Percentiles rank a stretch among this genome's conserved stretches.
Evolutionary conservation across 2,797 vertebrate species (phyloP).

Genomic region (Phyllotis vaccarum): DNA sequence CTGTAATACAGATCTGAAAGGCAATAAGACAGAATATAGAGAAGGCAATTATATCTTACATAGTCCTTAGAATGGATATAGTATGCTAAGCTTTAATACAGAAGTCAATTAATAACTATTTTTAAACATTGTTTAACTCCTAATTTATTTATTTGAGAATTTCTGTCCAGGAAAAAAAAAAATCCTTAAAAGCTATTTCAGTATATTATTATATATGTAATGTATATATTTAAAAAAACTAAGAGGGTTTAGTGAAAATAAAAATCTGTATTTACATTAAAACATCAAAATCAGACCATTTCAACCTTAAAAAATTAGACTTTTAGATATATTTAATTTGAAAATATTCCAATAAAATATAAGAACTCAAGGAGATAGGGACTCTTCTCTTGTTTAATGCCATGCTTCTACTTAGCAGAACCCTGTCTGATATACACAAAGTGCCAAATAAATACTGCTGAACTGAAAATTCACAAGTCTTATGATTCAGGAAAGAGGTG

Average conservation of each 20-base stretch:
- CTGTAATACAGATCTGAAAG: constrained; percentile 59
- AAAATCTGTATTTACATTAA: background rate
- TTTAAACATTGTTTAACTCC: constrained; percentile 43
- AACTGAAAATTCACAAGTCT: background rate
- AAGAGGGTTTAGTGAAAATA: constrained; percentile 14
- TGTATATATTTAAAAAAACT: constrained; percentile 20
- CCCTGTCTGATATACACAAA: background rate
- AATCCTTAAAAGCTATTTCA: background rate
- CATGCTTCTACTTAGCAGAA: background rate
- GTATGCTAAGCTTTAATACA: background rate
- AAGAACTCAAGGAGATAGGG: background rate
- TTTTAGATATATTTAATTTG: constrained; percentile 15
- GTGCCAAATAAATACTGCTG: background rate
- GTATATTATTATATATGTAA: background rate
- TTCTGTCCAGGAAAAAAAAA: constrained; percentile 33
- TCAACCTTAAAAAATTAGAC: background rate
- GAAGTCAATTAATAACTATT: constrained; percentile 28
- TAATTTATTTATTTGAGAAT: constrained; percentile 26
- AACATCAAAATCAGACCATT: constrained; percentile 26
- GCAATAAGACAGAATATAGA: constrained; percentile 26
- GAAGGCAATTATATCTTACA: constrained; percentile 45
- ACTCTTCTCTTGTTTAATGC: background rate
- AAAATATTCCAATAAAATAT: constrained; percentile 23
- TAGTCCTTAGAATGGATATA: background rate
- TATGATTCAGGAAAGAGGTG: constrained; percentile 9